Conservation (phyloP, 2,797 vertebrate genomes). For the Antennarius maculatus region DNA sequence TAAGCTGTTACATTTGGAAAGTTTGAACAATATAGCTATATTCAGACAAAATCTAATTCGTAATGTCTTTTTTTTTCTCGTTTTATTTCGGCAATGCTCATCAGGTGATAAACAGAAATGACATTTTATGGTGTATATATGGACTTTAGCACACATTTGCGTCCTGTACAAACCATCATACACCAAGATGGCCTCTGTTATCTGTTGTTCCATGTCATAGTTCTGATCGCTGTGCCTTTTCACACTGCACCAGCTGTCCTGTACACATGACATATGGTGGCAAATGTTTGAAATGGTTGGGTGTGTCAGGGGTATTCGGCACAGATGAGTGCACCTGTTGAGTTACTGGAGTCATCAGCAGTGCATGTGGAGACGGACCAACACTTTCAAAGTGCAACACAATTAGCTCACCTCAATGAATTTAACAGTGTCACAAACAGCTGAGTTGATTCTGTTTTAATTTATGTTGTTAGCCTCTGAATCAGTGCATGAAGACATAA, state of each 20-base stretch:
- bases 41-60: conserved; percentile 56
- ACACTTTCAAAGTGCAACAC: not conserved
- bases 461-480: not conserved
- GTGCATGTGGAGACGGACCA: conserved; percentile 5
- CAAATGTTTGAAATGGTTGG: conserved; percentile 1
- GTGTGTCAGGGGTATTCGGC: not conserved
- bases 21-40: conserved; percentile 64
- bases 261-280: conserved; percentile 15
- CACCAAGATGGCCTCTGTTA: not conserved
- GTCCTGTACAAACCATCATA: not conserved
- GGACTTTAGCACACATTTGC: not conserved
- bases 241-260: conserved; percentile 46
- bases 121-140: not conserved
- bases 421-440: not conserved
- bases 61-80: conserved; percentile 11
- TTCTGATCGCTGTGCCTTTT: not conserved
- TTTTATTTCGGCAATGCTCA: not conserved
- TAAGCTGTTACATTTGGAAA: conserved; percentile 58
- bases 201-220: not conserved
- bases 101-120: not conserved
- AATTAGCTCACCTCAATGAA: not conserved
- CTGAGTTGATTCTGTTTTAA: not conserved
- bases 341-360: conserved; percentile 7
- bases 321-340: conserved; percentile 37
- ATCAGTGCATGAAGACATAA: not conserved